Conservation (phyloP, 2,113 vertebrate genomes). For the Syrrhaptes paradoxus region DNA sequence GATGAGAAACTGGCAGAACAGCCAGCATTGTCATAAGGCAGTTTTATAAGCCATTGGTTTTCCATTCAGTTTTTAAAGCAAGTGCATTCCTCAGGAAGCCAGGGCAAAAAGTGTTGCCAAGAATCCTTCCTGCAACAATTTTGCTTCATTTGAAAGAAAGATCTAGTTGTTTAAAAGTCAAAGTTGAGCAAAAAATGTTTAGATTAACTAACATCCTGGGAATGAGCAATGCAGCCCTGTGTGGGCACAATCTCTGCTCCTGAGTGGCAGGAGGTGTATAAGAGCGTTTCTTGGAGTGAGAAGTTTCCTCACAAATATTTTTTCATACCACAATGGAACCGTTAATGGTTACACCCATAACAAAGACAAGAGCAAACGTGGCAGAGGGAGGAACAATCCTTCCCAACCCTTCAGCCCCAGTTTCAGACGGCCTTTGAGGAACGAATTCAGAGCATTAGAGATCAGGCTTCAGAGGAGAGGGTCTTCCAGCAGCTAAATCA, state of each 20-base stretch:
- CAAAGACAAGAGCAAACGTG: background rate
- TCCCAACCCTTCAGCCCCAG: background rate
- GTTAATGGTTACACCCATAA: background rate
- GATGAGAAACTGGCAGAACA: conserved; percentile 34
- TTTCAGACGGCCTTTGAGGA: background rate
- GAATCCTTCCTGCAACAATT: conserved; percentile 48
- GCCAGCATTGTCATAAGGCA: conserved; percentile 54
- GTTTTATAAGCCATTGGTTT: conserved; percentile 36
- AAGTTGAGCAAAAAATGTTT: conserved; percentile 53
- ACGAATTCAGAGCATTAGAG: background rate
- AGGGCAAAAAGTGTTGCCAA: conserved; percentile 40
- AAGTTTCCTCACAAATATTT: background rate
- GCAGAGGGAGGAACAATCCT: background rate
- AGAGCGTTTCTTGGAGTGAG: conserved; percentile 2
- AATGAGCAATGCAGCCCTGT: conserved; percentile 4
- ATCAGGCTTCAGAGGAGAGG: background rate
- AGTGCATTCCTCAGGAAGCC: conserved; percentile 48
- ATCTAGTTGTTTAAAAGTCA: conserved; percentile 59
- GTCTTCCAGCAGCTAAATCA: background rate
- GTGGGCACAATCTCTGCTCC: background rate
- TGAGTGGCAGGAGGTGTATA: background rate
- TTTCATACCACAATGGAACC: background rate
- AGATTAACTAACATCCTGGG: conserved; percentile 10
- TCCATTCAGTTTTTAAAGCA: conserved; percentile 53
- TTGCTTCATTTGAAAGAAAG: conserved; percentile 48